Percentiles rank a stretch among this genome's conserved stretches.
Conservation (phyloP, 2,113 vertebrate genomes). For the Prinia subflava region DNA sequence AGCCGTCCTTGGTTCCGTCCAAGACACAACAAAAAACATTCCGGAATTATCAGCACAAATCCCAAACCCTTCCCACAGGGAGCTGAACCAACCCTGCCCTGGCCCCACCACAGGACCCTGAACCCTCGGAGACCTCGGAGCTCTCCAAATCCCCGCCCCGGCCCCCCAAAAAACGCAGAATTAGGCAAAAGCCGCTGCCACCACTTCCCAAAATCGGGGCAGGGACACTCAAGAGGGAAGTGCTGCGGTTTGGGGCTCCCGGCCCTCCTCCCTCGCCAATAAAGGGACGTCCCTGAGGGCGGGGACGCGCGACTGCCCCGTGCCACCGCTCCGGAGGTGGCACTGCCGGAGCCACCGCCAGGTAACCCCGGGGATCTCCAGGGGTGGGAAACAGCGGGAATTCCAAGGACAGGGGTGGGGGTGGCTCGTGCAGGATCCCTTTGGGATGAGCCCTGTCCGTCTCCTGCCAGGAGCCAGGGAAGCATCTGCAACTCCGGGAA, state of each 20-base stretch:
- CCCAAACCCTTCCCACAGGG: background rate
- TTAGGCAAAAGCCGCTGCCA: fast-evolving
- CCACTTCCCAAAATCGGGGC: background rate
- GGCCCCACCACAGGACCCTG: background rate
- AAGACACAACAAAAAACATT: background rate
- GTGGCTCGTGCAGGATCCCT: fast-evolving
- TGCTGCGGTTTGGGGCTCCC: background rate
- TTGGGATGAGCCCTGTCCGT: fast-evolving
- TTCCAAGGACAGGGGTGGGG: background rate
- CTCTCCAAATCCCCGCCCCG: background rate
- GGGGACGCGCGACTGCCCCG: background rate
- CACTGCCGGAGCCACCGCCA: background rate
- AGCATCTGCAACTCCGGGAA: background rate
- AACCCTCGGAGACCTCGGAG: too few species aligned
- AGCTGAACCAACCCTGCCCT: background rate
- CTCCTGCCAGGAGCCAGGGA: background rate
- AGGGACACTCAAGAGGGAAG: background rate
- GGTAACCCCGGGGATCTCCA: background rate
- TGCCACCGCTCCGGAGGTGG: background rate
- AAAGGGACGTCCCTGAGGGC: background rate
- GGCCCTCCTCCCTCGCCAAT: background rate
- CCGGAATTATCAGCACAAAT: background rate
- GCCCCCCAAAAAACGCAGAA: background rate
- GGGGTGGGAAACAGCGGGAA: background rate
- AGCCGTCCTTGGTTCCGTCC: background rate